Percentiles rank a stretch among this genome's conserved stretches.
Evolutionary conservation across 1,140 invertebrate species (phyloP).

Genomic region (Nebria ingens): DNA sequence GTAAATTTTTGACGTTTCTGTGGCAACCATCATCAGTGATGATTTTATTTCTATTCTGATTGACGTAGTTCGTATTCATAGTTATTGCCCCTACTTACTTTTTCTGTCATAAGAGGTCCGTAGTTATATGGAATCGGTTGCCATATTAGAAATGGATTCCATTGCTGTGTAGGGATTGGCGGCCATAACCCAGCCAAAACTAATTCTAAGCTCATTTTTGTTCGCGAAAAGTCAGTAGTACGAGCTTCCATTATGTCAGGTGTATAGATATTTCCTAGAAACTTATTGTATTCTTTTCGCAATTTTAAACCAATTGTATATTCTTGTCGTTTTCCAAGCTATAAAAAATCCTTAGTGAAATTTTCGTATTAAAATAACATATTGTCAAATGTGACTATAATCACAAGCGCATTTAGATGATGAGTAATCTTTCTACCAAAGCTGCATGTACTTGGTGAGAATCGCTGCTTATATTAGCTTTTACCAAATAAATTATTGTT

Average conservation of each 20-base stretch:
- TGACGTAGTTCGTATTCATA: too few relatives aligned
- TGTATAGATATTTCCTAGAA: slow-evolving; percentile 47
- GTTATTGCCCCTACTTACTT: slow-evolving; percentile 33
- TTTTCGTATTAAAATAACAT: too few relatives aligned
- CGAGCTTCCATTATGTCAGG: slow-evolving; percentile 31
- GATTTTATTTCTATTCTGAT: too few relatives aligned
- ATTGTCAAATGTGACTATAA: too few relatives aligned
- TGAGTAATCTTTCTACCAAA: too few relatives aligned
- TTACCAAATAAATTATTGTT: too few relatives aligned
- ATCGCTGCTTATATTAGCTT: too few relatives aligned
- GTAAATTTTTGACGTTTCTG: not conserved
- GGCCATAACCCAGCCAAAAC: slow-evolving; percentile 45
- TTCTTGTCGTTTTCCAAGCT: slow-evolving; percentile 50
- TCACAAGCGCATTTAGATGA: too few relatives aligned
- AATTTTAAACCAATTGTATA: slow-evolving; percentile 52
- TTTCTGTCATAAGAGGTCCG: slow-evolving; percentile 30
- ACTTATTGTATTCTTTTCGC: slow-evolving; percentile 46
- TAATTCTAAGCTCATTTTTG: slow-evolving; percentile 46
- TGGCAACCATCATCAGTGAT: too few relatives aligned
- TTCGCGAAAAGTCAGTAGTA: slow-evolving; percentile 41
- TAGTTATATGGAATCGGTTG: slow-evolving; percentile 41
- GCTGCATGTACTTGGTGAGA: not conserved
- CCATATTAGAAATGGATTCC: slow-evolving; percentile 39
- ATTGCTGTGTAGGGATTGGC: slow-evolving; percentile 35
- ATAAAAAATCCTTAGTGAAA: too few relatives aligned